Percentiles rank a stretch among this genome's conserved stretches.
phyloP scores from a whole-genome alignment of 2,797 vertebrate species.

The Salmo trutta region DNA sequence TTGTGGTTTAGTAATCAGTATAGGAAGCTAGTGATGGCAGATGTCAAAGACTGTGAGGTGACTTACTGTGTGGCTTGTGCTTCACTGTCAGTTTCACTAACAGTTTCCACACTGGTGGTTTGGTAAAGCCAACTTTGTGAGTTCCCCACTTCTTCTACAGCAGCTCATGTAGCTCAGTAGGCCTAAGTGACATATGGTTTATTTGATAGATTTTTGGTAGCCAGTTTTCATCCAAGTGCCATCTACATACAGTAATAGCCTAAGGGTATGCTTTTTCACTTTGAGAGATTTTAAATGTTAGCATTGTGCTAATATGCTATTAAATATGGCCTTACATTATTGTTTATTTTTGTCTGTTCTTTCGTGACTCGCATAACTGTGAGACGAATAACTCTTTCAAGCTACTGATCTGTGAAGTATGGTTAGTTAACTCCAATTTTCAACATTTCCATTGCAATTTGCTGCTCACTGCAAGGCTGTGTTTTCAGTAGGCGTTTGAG shows the following conservation, averaged over 20 bases:
- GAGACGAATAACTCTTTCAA: slow-evolving; percentile 1
- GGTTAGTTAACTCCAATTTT: background rate
- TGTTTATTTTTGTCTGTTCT: background rate
- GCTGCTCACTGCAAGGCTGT: background rate
- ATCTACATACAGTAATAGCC: background rate
- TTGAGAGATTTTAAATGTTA: background rate
- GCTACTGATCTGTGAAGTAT: slow-evolving; percentile 5
- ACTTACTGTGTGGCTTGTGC: slow-evolving; percentile 56
- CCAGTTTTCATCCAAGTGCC: slow-evolving; percentile 5
- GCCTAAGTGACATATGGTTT: background rate
- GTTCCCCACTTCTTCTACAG: background rate
- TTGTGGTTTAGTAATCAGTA: slow-evolving; percentile 48
- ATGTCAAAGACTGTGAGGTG: slow-evolving; percentile 53
- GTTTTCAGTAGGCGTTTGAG: slow-evolving; percentile 3
- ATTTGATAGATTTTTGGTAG: background rate
- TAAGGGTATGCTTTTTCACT: background rate
- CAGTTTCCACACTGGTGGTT: background rate
- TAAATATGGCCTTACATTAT: background rate
- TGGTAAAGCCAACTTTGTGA: background rate
- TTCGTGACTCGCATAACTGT: background rate
- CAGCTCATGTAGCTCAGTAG: background rate
- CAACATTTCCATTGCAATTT: background rate
- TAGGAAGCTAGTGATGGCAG: slow-evolving; percentile 37
- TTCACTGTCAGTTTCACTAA: slow-evolving; percentile 38
- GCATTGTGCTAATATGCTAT: background rate